Conservation (phyloP, 2,888 invertebrate genomes). For the Athripsodes cinereus region DNA sequence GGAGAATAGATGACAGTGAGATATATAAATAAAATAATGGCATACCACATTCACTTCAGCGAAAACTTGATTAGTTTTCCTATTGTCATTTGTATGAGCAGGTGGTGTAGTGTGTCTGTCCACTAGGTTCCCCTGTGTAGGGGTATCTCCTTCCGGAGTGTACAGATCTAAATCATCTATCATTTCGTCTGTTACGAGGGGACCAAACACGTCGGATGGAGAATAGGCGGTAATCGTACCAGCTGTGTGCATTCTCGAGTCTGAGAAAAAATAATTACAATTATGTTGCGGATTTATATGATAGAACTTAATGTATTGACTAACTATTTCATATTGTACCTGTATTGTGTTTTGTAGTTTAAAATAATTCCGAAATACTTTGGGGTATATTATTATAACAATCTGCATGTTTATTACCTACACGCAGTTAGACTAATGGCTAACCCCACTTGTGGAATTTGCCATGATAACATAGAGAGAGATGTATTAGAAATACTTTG, state of each 20-base stretch:
- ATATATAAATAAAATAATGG: neutral
- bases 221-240: constrained; percentile 50
- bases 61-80: neutral
- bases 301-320: no score
- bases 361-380: no score
- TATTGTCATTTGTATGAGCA: constrained; percentile 5
- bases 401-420: no score
- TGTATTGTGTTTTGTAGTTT: no score
- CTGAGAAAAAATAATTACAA: constrained; percentile 34
- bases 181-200: constrained; percentile 51
- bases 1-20: constrained; percentile 11
- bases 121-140: neutral
- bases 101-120: constrained; percentile 23
- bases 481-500: no score
- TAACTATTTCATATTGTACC: no score
- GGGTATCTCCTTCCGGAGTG: constrained; percentile 44
- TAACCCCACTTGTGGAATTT: no score
- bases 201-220: constrained; percentile 53
- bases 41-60: neutral
- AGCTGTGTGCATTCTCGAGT: constrained; percentile 66
- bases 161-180: constrained; percentile 46
- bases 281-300: no score
- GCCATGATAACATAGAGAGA: no score
- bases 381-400: no score
- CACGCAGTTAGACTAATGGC: no score